Evolutionary conservation across 2,797 vertebrate species (phyloP).

Genomic region (Limosa lapponica): DNA sequence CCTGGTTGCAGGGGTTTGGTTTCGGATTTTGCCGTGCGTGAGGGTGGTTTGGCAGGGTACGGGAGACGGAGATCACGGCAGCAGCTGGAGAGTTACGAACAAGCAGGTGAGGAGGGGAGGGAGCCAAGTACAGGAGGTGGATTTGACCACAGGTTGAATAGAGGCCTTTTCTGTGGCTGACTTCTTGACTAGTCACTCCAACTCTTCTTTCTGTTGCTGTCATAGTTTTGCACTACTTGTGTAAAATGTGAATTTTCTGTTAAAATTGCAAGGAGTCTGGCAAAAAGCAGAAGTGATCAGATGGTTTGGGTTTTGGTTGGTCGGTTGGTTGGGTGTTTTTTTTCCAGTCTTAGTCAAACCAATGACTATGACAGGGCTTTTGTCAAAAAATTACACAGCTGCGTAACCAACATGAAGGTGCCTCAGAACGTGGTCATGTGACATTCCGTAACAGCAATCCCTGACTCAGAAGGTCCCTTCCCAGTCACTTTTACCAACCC

Average conservation of each 20-base stretch:
- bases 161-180: not conserved
- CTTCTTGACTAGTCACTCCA: not conserved
- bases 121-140: not conserved
- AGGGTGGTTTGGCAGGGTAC: not conserved
- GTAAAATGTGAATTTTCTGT: not conserved
- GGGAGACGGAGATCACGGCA: rapidly evolving
- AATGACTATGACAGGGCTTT: not conserved
- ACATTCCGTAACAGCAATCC: not conserved
- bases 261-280: not conserved
- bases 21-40: rapidly evolving
- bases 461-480: not conserved
- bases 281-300: not conserved
- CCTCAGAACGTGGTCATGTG: rapidly evolving
- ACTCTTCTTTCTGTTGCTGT: not conserved
- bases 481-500: not conserved
- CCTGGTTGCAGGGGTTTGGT: not conserved
- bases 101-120: not conserved
- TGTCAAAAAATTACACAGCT: not conserved
- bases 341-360: not conserved
- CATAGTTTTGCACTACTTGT: not conserved
- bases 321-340: too few species aligned
- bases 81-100: not conserved
- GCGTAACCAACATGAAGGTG: not conserved
- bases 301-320: not conserved
- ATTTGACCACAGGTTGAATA: not conserved